These are phyloP conservation scores for Hippopotamyrus pictus DNA, from an alignment of 2,797 vertebrate species.

Conservation along the genomic window DNA sequence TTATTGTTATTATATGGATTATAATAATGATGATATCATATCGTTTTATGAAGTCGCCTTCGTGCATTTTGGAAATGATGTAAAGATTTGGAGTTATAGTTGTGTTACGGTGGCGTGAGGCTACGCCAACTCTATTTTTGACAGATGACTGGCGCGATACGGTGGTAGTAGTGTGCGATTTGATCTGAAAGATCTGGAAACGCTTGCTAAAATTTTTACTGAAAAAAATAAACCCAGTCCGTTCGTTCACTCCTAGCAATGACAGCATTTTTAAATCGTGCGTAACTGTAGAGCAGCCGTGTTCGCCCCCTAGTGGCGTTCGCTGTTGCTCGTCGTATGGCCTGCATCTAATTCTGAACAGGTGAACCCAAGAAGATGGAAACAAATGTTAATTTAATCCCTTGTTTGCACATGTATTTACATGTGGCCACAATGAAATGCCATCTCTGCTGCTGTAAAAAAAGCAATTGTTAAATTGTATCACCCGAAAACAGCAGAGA, in stretches of 20 bases:
- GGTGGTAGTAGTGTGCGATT: not conserved
- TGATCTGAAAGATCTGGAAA: not conserved
- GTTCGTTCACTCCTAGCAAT: not conserved
- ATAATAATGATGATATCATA: not conserved
- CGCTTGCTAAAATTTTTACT: not conserved
- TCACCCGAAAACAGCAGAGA: not conserved
- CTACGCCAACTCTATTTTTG: not conserved
- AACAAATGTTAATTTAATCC: not conserved
- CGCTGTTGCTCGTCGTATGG: not conserved
- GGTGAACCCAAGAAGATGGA: not conserved
- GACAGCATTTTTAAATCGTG: not conserved
- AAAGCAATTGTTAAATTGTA: not conserved
- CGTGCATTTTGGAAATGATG: not conserved
- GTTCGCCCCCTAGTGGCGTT: slow-evolving; percentile 60
- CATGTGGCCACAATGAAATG: not conserved
- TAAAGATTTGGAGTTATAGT: not conserved
- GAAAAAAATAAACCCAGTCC: not conserved
- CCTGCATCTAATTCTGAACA: not conserved
- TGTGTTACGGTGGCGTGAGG: not conserved
- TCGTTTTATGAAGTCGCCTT: not conserved
- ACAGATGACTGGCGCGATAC: not conserved
- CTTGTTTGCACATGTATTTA: not conserved
- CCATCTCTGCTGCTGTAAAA: not conserved
- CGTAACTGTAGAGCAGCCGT: not conserved
- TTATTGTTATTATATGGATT: not conserved